These are phyloP conservation scores for Drosophila sordidula DNA, from an alignment of 2,888 invertebrate genomes.

Conservation along the genomic window DNA sequence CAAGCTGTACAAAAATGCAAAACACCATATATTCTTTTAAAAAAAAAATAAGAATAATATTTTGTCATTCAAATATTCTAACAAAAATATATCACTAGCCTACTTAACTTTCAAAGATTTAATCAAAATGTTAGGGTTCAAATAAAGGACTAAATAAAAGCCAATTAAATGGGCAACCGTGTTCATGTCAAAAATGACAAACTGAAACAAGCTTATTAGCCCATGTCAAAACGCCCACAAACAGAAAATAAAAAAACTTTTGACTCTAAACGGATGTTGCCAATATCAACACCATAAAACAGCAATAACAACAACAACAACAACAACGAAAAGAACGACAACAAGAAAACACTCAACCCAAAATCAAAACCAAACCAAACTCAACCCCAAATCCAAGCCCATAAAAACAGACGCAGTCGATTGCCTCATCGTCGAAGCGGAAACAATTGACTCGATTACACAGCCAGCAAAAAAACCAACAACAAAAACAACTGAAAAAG, in stretches of 20 bases:
- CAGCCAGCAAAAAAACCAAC: constrained; percentile 35
- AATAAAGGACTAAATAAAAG: constrained; percentile 3
- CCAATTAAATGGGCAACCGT: constrained; percentile 28
- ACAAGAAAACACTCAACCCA: constrained; percentile 32
- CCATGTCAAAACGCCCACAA: constrained; percentile 69
- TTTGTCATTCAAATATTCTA: neutral
- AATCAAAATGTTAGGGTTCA: constrained; percentile 11
- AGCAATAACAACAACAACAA: constrained; percentile 38
- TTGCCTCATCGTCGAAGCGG: constrained; percentile 76
- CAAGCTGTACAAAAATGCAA: neutral
- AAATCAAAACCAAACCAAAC: constrained; percentile 32
- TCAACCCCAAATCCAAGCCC: constrained; percentile 45
- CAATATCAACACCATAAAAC: constrained; percentile 65
- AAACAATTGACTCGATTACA: constrained; percentile 80
- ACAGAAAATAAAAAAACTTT: constrained; percentile 11
- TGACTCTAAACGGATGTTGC: constrained; percentile 66
- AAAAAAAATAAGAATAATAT: too few species aligned
- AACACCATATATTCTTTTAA: too few species aligned
- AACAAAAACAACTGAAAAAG: constrained; percentile 6
- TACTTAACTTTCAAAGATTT: neutral
- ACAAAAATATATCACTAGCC: neutral
- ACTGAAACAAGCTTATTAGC: constrained; percentile 69
- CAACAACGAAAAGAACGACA: constrained; percentile 21
- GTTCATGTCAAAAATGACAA: constrained; percentile 57
- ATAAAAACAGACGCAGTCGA: constrained; percentile 77